Evolutionary conservation across 35 echinoderm and acorn worm genomes (phyloP).

Genomic region (Holothuria glaberrima): DNA sequence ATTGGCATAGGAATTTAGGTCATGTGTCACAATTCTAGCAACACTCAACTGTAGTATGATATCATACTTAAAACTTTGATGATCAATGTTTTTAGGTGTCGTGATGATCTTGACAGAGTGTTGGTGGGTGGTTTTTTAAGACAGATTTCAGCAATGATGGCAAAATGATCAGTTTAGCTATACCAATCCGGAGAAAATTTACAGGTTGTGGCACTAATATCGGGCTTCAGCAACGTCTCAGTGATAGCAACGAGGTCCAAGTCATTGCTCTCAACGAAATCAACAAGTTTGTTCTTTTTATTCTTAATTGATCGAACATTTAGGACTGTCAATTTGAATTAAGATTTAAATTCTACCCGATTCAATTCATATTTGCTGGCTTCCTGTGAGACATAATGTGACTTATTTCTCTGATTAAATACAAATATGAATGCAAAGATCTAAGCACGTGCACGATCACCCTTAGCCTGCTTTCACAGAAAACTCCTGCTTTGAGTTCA

Average conservation of each 20-base stretch:
- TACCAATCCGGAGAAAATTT: conserved; percentile 25
- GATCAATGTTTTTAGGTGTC: conserved; percentile 31
- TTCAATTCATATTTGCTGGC: not conserved
- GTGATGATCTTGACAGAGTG: conserved; percentile 29
- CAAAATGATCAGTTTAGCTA: conserved; percentile 27
- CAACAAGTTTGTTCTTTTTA: not conserved
- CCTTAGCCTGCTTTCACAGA: too few species aligned
- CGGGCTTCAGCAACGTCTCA: conserved; percentile 46
- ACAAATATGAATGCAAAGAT: too few species aligned
- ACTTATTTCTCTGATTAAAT: conserved; percentile 4
- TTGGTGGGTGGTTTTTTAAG: conserved; percentile 17
- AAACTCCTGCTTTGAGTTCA: too few species aligned
- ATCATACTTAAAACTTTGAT: not conserved
- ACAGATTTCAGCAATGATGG: not conserved
- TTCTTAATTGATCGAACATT: conserved; percentile 32
- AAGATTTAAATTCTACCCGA: not conserved
- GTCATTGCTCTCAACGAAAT: conserved; percentile 45
- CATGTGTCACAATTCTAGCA: not conserved
- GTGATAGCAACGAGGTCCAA: conserved; percentile 29
- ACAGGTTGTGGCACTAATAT: not conserved
- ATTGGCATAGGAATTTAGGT: too few species aligned
- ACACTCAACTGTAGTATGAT: not conserved
- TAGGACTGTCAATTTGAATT: conserved; percentile 2
- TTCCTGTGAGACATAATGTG: not conserved
- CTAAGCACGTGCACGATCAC: too few species aligned